Base-by-base conservation (phyloP, 2,113 vertebrate genomes). In the Bolborhynchus lineola region DNA sequence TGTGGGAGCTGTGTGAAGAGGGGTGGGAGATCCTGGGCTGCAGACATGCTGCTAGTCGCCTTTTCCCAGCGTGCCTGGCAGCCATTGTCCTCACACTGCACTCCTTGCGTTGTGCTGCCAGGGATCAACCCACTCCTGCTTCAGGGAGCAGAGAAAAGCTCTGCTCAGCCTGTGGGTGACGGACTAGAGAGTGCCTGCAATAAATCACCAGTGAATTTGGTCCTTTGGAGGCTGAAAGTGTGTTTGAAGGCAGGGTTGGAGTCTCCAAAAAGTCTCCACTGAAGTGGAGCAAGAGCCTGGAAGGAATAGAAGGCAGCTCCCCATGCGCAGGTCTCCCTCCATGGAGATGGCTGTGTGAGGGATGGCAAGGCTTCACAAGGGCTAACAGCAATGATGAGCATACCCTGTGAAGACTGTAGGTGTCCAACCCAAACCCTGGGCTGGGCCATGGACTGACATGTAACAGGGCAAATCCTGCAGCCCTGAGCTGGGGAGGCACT, bases 21-120 rank as follows among this genome's bases (percentile, higher is more conserved):
- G 29, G 9, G 16, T 55, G 55, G 17, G 28, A 52, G 50, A 41
- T 49, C 21, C 46, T 1, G 3, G 28, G 39, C 64, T 1, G 1
- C 0, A 1, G 46, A 41, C 16, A 37, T 62, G 41, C 70, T 35
- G 10, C 28, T 0, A 2, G 16, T 35, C 0, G 0, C 29, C 39
- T 81, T 39, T 78, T 67, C 16, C 37, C 33, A 3, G 0, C 9
- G 47, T 1, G 1, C 9, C 5, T 16, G 25, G 52, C 62, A 83
- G 72, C 42, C 6, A 2, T 1, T 44, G 37, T 74, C 17, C 59
- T 92, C 35, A 20, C 7, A 3, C 64, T 31, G 37, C 49, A 63
- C 46, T 37, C 29, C 52, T 39, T 52, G 33, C 2, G 2, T 42
- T 46, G 72, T 4, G 4, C 78, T 72, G 70, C 19, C 13, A 12